Evolutionary conservation across 2,888 invertebrate genomes (phyloP), one percentile per base, ranked within the genome.

Genomic region (Blastobasis adustella): DNA sequence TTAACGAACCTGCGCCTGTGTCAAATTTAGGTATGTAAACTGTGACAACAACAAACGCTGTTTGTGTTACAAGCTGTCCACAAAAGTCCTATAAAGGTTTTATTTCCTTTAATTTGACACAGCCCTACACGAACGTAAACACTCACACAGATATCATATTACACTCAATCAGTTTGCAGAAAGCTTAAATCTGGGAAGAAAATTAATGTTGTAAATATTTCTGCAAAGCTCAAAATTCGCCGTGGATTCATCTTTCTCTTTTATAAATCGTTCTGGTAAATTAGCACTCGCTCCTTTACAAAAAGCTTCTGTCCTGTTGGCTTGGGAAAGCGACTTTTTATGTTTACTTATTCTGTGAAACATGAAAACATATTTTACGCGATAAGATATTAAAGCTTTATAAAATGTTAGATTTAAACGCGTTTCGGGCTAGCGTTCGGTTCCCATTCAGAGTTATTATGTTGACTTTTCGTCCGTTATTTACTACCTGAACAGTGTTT

Each of bases 261-360:
- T 70, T 61, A 65, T 61, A 67, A 71, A 69, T 66, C 62, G 59
- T 68, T 73, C 57, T 60, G 57, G 63, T 65, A 73, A 76, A 77
- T 76, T 76, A 71, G 65, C 69, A 65, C 62, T 67, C 61, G 60
- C 61, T 69, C 70, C 67, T 66, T 67, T 62, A 59, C 54, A 65
- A 58, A 66, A 58, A 59, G 56, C 56, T 54, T 55, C 58, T 62
- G 59, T 62, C 60, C 51, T 63, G 61, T 59, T 57, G 53, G 52
- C 54, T 54, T 23, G 51, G 56, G 58, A 56, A 53, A 65, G 62
- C 65, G 63, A 65, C 60, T 64, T 68, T 69, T 67, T 63, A 52
- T 63, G 54, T 68, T 68, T 66, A 66, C 67, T 66, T 65, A 50
- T 56, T 62, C 57, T 54, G 58, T 57, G 58, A 63, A 63, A 66